Base-by-base conservation (phyloP, 2,113 vertebrate genomes). In the Austrofundulus limnaeus region DNA sequence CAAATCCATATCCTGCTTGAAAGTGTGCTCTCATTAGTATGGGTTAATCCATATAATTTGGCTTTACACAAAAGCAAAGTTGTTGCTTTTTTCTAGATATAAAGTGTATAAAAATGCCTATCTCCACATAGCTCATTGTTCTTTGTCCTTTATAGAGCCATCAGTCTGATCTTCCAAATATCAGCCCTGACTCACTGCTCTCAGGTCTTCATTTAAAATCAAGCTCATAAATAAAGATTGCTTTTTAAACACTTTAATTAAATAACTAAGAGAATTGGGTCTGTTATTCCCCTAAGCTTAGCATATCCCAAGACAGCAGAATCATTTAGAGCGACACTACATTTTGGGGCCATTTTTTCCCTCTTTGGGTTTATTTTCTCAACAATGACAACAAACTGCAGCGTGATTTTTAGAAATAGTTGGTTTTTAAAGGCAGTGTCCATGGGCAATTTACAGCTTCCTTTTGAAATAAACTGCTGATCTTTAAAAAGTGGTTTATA, bases 151-250 rank as follows among this genome's bases (percentile, higher is more conserved):
- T 34, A 23, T 20, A 24, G 34, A 52, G 19, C 54, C 34, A 2
- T 56, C 61, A 37, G 46, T 11, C 11, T 15, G 13, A 7, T 50
- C 39, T 31, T 16, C 23, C 5, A 20, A 54, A 52, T 37, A 34
- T 74, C 20, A 38, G 50, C 20, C 2, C 8, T 48, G 48, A 41
- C 43, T 2, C 57, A 25, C 61, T 73, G 21, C 78, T 86, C 72
- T 53, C 43, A 20, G 64, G 65, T 45, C 55, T 70, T 73, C 53
- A 56, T 77, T 78, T 47, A 37, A 61, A 80, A 83, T 79, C 77
- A 77, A 71, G 79, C 75, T 86, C 79, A 77, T 85, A 75, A 85
- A 83, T 81, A 81, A 82, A 84, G 77, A 81, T 81, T 80, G 73
- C 41, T 60, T 39, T 75, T 70, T 56, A 49, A 75, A 28, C 14